phyloP scores from a whole-genome alignment of 2,797 vertebrate species.

The Chiroxiphia lanceolata region DNA sequence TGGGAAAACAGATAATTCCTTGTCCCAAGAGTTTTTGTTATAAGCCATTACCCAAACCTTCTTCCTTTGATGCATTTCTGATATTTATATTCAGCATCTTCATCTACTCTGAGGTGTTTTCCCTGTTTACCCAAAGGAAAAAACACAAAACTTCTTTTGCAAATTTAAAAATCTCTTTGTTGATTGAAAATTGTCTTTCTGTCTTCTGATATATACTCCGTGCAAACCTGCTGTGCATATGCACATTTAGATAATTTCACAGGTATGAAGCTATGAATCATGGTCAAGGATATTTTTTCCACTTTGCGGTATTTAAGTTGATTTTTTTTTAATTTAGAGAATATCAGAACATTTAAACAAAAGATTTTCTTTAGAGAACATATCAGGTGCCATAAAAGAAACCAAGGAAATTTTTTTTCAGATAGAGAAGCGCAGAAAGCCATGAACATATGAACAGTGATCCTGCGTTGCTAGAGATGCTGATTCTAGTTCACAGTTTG shows the following conservation, averaged over 20 bases:
- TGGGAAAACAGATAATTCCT: neutral
- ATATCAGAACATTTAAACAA: neutral
- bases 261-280: neutral
- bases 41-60: neutral
- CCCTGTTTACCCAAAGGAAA: neutral
- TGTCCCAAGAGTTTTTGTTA: neutral
- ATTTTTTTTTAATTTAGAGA: neutral
- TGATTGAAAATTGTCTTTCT: neutral
- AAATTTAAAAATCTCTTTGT: neutral
- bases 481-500: neutral
- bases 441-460: neutral
- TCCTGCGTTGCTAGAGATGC: neutral
- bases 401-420: neutral
- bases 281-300: neutral
- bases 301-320: rapidly evolving
- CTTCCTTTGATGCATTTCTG: conserved; percentile 25
- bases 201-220: neutral
- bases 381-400: neutral
- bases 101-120: neutral
- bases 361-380: neutral
- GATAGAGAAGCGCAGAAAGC: neutral
- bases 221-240: neutral
- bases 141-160: neutral
- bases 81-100: conserved; percentile 11
- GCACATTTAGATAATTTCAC: neutral